Base-by-base conservation (phyloP, 2,797 vertebrate species). In the Calcarius lapponicus region DNA sequence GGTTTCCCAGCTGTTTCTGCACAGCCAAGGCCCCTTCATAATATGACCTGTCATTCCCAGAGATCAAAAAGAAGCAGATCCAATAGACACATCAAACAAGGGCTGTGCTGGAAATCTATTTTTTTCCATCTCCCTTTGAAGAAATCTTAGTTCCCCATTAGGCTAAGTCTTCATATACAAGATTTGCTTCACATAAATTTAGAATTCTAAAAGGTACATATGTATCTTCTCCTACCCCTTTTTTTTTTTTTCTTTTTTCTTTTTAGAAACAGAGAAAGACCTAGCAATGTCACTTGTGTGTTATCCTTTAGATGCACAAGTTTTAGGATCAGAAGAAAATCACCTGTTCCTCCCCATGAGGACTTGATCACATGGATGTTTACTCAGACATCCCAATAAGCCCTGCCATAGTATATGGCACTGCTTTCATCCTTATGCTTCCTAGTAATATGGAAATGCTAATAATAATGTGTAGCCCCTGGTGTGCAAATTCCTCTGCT, bases 401-500 rank as follows among this genome's bases (percentile, higher is more conserved):
- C 58, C 16, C 38, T 67, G 17, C 11, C 40, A 8, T 3, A 20
- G 20, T 48, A 32, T 22, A 40, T 5, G 6, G 61, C 25, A 72
- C 40, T 61, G 28, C 48, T 76, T 79, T 85, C 65, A 32, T 85
- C 45, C 40, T 72, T 48, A 20, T 19, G 34, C 32, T 87, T 82
- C 67, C 75, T 42, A 90, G 71, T 16, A 74, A 12, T 10, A 83
- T 19, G 18, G 34, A 88, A 92, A 88, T 58, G 40, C 34, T 81
- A 90, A 80, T 88, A 90, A 69, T 32, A 56, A 61, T 75, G 28
- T 29, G 16, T 69, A 94, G 79, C 43, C 66, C 22, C 80, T 61
- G 62, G n/a, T 87, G 67, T n/a, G 21, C 82, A 75, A 83, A 94
- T 95, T 94, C 74, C 76, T 88, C 74, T 93, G 71, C 78, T 94